Conservation (phyloP, 2,113 vertebrate genomes). For the Nothobranchius kuhntae region DNA sequence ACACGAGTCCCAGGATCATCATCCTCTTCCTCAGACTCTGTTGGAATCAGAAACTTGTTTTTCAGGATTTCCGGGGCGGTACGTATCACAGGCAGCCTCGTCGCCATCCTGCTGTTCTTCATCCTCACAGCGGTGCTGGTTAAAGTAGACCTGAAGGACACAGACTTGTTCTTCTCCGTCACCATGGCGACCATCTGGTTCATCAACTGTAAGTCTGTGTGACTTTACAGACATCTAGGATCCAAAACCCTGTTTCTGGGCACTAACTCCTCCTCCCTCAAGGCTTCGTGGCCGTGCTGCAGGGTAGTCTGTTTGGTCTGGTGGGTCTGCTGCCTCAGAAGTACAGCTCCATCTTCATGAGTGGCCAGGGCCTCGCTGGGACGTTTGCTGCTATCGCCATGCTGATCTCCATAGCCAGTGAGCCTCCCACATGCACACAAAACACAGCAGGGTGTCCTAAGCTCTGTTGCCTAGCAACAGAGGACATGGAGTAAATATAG, state of each 20-base stretch:
- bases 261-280: background rate
- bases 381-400: constrained; percentile 87
- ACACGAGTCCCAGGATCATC: too few species aligned
- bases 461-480: constrained; percentile 52
- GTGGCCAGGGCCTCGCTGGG: constrained; percentile 87
- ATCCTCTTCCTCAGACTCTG: too few species aligned
- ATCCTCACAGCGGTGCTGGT: constrained; percentile 83
- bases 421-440: constrained; percentile 60
- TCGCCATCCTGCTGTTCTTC: constrained; percentile 84
- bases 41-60: background rate
- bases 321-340: constrained; percentile 83
- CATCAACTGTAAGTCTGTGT: constrained; percentile 85
- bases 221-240: fast-evolving
- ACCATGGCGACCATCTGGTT: constrained; percentile 90
- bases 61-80: constrained; percentile 81
- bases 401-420: constrained; percentile 85
- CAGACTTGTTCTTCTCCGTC: constrained; percentile 82
- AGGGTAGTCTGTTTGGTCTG: constrained; percentile 87
- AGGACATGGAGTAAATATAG: constrained; percentile 3
- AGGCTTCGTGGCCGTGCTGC: constrained; percentile 86
- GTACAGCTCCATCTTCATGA: constrained; percentile 87
- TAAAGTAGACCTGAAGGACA: constrained; percentile 77
- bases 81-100: constrained; percentile 83
- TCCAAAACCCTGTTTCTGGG: background rate
- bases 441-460: background rate